phyloP scores from a whole-genome alignment of 1,140 invertebrate species.

The Heliothis virescens region DNA sequence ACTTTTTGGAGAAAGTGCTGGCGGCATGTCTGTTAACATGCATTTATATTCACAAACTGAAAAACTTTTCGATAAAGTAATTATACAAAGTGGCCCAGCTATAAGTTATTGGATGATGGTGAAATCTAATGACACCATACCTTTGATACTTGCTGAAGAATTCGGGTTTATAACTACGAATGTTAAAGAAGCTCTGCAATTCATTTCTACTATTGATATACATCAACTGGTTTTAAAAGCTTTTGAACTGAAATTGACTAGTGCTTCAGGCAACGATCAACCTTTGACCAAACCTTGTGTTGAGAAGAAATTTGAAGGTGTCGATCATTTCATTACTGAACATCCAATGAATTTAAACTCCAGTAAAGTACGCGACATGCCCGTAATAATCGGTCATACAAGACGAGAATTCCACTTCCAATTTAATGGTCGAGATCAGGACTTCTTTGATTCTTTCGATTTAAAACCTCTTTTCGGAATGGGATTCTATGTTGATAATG shows the following conservation, averaged over 20 bases:
- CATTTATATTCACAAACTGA: constrained; percentile 54
- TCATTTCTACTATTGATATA: constrained; percentile 40
- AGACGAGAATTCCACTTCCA: constrained; percentile 29
- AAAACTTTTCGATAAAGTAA: constrained; percentile 53
- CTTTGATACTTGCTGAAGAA: constrained; percentile 32
- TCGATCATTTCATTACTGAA: constrained; percentile 55
- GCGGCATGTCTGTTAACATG: constrained; percentile 50
- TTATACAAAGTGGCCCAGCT: constrained; percentile 53
- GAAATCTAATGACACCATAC: background rate
- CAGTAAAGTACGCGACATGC: constrained; percentile 55
- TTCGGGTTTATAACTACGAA: constrained; percentile 50
- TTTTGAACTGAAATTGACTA: constrained; percentile 8
- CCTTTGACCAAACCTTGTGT: constrained; percentile 54
- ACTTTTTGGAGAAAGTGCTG: constrained; percentile 50
- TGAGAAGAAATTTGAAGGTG: constrained; percentile 52
- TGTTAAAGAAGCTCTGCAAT: constrained; percentile 52
- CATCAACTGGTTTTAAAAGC: constrained; percentile 42
- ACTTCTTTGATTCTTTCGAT: constrained; percentile 42
- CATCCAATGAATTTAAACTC: constrained; percentile 21
- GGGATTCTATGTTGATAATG: constrained; percentile 10
- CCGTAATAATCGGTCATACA: constrained; percentile 55
- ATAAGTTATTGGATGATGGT: constrained; percentile 20
- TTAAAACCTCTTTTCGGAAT: constrained; percentile 23
- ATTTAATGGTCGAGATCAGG: constrained; percentile 38
- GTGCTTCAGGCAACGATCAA: background rate